These are phyloP conservation scores for Hemicentrotus pulcherrimus DNA, from an alignment of 35 echinoderm and acorn worm species.

Conservation along the genomic window DNA sequence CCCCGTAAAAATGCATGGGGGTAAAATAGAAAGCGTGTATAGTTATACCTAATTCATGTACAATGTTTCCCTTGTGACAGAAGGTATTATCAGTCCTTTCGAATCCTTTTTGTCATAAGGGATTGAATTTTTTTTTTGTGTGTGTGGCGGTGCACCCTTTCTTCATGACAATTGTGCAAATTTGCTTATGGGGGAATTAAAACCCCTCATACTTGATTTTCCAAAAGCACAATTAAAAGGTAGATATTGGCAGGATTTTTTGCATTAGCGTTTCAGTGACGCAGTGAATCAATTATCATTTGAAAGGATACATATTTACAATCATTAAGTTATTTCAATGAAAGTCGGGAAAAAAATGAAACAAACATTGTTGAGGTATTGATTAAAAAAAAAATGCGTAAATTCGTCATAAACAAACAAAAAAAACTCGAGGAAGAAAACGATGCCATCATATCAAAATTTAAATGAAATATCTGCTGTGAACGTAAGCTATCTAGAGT, in stretches of 20 bases:
- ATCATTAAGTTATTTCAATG: neutral
- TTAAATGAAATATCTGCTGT: too few relatives aligned
- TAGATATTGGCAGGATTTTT: neutral
- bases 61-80: conserved; percentile 46
- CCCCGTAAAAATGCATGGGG: conserved; percentile 35
- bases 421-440: too few relatives aligned
- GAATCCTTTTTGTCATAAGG: neutral
- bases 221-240: neutral
- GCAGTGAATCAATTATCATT: neutral
- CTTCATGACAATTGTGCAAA: neutral
- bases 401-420: too few relatives aligned
- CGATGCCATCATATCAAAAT: too few relatives aligned
- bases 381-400: too few relatives aligned
- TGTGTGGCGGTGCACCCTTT: neutral
- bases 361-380: too few relatives aligned
- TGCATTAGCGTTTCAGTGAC: neutral
- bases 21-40: conserved; percentile 44
- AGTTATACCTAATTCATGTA: conserved; percentile 55
- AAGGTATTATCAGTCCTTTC: conserved; percentile 27
- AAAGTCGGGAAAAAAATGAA: neutral
- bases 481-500: too few relatives aligned
- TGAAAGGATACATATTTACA: neutral
- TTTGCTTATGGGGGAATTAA: neutral
- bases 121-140: neutral
- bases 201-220: neutral